Base-by-base conservation (phyloP, 2,888 invertebrate species). In the Diaprepes abbreviatus region DNA sequence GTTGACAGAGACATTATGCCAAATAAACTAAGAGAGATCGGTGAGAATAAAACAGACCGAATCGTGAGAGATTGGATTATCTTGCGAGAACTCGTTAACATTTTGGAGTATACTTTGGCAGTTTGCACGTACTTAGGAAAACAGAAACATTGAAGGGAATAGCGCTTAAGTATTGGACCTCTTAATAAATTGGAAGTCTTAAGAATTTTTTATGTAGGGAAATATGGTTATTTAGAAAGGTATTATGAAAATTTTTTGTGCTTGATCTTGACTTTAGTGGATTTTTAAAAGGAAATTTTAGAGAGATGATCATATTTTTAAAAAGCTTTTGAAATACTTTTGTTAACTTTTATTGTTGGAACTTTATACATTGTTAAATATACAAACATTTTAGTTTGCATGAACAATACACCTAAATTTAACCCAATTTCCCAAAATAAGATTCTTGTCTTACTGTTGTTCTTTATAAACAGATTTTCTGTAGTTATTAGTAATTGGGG, bases 71-170 rank as follows among this genome's bases (percentile, higher is more conserved):
- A 90, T 79, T 90, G 88, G 86, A 74, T 89, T 70, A 89, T 91
- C 74, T 87, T 88, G 79, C 82, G 89, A 50, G 90, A 90, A 76
- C 90, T 89, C 82, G 87, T 89, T 83, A 88, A 88, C 78, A 85
- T 86, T 3, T 83, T 90, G 45, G 87, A 89, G 74, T 89, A 88
- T 81, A 84, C 89, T 57, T 80, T 84, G 12, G 83, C 89, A 72
- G 85, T 87, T 62, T 86, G 87, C 78, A 82, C 85, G 38, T 81
- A 86, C 69, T 77, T 82, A 50, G 75, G 6, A 6, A 45, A 21
- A 7, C 5, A n/a, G n/a, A 45, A n/a, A n/a, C 10, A 57, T n/a
- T 3, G n/a, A 21, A 3, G 35, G 10, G 19, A 50, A 16, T 12
- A 19, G 7, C 48, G 4, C 28, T 55, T 55, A 36, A 54, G 19